Evolutionary conservation across 2,888 invertebrate genomes (phyloP), one percentile per base, ranked within the genome.

Genomic region (Lepidocyrtinus sp.): DNA sequence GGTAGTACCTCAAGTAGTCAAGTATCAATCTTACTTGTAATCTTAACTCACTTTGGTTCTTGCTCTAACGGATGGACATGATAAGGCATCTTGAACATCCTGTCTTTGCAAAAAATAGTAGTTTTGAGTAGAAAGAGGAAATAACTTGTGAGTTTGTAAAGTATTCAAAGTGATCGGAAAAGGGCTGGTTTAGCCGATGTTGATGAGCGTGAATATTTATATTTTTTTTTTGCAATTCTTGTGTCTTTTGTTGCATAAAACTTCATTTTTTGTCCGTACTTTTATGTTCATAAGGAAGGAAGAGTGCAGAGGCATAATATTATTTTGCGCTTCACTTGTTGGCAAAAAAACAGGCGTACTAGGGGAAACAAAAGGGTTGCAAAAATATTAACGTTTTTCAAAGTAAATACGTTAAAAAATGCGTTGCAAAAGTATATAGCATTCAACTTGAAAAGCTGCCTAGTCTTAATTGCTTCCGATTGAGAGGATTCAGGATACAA

Each of bases 61-160:
- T 75, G 45, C 67, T 69, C 55, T 71, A 71, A 76, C 70, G 76
- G 71, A 64, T 65, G n/a, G n/a, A n/a, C n/a, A n/a, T n/a, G 76
- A 76, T 76, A 76, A 71, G 70, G 19, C 64, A 76, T 76, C 76
- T 17, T 50, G 50, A 15, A 63, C 63, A 63, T 63, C 63, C 63
- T 22, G 61, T 21, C 63, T 63, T 50, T 12, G 50, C 15, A 50
- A 50, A 50, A 50, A 50, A 50, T 50, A 50, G 2, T 50, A 50
- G 5, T 36, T 12, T 50, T 12, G 15, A 50, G 50, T 50, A 15
- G n/a, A 50, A 7, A 50, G 50, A 50, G 50, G 50, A 50, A 50
- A 50, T 50, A n/a, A n/a, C n/a, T n/a, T n/a, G 50, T 50, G 50
- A 50, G n/a, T n/a, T n/a, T n/a, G n/a, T n/a, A n/a, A n/a, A n/a